A percentile compares a stretch with the other conserved stretches of the same genome.
Evolutionary conservation across 2,113 vertebrate species (phyloP).

Genomic region (Manacus vitellinus): DNA sequence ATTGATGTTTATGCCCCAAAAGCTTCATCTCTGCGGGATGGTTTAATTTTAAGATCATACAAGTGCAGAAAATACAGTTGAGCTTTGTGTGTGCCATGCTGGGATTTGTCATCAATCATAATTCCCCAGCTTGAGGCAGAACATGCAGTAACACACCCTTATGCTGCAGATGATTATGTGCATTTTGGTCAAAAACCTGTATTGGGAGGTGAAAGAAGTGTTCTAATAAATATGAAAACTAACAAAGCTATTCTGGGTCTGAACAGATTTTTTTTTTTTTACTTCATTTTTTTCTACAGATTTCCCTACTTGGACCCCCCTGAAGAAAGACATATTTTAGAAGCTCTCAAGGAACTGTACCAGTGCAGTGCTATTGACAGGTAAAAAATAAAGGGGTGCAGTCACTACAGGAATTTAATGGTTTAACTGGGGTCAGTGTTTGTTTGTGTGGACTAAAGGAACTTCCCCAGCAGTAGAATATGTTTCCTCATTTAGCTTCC

Average conservation of each 20-base stretch:
- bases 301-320: slow-evolving; percentile 94
- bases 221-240: neutral
- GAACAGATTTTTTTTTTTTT: neutral
- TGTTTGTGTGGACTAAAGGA: neutral
- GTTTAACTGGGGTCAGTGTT: neutral
- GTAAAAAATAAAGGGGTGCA: slow-evolving; percentile 61
- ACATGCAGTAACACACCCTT: accelerated
- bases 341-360: slow-evolving; percentile 93
- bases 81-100: neutral
- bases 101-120: neutral
- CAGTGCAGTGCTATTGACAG: slow-evolving; percentile 94
- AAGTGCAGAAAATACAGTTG: neutral
- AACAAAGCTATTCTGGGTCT: neutral
- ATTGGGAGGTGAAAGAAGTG: neutral
- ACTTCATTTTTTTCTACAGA: slow-evolving; percentile 64
- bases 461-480: neutral
- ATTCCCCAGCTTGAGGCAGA: neutral
- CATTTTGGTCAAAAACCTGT: neutral
- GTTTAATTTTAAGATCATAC: neutral
- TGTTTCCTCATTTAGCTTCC: neutral
- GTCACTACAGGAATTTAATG: neutral
- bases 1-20: neutral
- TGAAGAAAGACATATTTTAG: slow-evolving; percentile 92
- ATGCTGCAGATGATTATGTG: neutral
- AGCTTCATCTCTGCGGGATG: neutral